A percentile compares a stretch with the other conserved stretches of the same genome.
phyloP scores from a whole-genome alignment of 1,140 invertebrate species.

The Pemphigus obesinymphae region DNA sequence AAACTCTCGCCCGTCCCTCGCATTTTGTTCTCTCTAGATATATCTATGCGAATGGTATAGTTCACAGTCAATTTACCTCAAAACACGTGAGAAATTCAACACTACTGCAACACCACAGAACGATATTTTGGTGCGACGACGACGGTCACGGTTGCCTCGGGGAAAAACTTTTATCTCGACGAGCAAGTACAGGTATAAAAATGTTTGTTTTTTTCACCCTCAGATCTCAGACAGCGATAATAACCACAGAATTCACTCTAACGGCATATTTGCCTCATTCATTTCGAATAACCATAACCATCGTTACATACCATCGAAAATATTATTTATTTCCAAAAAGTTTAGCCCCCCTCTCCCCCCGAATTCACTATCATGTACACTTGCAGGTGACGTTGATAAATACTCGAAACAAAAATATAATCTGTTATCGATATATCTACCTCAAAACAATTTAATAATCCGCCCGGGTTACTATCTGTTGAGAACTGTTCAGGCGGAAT shows the following conservation, averaged over 20 bases:
- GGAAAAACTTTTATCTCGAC: not conserved
- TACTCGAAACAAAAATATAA: too few relatives aligned
- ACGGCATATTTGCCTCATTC: not conserved
- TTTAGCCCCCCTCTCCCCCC: too few relatives aligned
- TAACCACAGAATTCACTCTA: too few relatives aligned
- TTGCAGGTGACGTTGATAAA: too few relatives aligned
- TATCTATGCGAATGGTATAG: not conserved
- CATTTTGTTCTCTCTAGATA: not conserved
- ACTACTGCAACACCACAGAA: not conserved
- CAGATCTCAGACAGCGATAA: not conserved
- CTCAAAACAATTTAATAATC: too few relatives aligned
- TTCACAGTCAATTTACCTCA: conserved; percentile 24
- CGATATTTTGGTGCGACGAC: too few relatives aligned
- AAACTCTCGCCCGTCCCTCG: not conserved
- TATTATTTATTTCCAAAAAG: not conserved
- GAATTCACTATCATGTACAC: too few relatives aligned
- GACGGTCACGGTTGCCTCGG: not conserved
- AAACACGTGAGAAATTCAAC: conserved; percentile 15
- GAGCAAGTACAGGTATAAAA: not conserved
- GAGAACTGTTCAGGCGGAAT: too few relatives aligned
- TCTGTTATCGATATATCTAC: too few relatives aligned
- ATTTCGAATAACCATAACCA: not conserved
- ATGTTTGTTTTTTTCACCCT: not conserved
- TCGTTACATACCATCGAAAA: not conserved
- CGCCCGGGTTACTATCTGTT: too few relatives aligned